Evolutionary conservation across 2,888 invertebrate genomes (phyloP).

Genomic region (Palloptera scutellata): DNA sequence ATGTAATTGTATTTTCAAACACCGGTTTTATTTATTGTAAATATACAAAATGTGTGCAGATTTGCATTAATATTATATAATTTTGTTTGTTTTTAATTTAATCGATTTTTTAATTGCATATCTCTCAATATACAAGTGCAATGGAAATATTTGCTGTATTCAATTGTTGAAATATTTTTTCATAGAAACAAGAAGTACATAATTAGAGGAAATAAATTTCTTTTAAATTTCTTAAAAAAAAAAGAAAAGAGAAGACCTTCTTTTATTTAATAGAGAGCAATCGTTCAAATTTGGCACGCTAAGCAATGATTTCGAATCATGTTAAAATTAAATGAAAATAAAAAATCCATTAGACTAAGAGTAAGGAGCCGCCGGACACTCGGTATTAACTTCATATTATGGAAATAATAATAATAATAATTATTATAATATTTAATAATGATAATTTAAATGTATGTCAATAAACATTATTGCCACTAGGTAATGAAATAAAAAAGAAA

Average conservation of each 20-base stretch:
- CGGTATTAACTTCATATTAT: no score
- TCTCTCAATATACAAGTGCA: background rate
- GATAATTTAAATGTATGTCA: no score
- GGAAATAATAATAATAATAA: no score
- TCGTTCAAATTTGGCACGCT: conserved; percentile 48
- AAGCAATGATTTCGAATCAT: conserved; percentile 38
- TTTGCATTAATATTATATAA: background rate
- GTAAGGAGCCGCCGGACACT: no score
- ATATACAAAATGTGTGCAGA: conserved; percentile 13
- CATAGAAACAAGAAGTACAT: background rate
- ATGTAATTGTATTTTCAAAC: conserved; percentile 23
- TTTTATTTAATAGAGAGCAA: conserved; percentile 19
- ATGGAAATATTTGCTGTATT: background rate
- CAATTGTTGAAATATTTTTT: background rate
- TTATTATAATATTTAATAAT: no score
- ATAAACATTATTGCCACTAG: no score
- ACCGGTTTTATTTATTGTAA: conserved; percentile 22
- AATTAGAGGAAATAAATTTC: conserved; percentile 7
- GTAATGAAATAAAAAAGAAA: no score
- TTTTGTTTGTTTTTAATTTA: conserved; percentile 10
- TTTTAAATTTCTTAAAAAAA: conserved; percentile 11
- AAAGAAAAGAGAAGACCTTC: no score
- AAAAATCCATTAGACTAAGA: no score
- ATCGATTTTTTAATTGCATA: background rate
- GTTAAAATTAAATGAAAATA: background rate